phyloP scores from a whole-genome alignment of 2,113 vertebrate genomes.

The Oryzias curvinotus region DNA sequence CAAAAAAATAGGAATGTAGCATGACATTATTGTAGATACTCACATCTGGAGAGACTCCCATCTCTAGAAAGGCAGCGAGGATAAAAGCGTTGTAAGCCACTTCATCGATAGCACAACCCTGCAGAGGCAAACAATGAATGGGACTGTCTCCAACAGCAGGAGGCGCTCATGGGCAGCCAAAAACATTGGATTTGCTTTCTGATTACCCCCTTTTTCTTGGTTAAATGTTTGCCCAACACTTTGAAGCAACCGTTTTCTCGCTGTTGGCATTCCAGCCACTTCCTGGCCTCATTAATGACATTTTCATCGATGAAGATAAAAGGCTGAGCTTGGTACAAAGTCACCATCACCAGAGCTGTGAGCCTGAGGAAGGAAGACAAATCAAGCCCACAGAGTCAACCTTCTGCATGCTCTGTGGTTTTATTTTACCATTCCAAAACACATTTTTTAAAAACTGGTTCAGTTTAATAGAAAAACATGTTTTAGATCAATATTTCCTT shows the following conservation, averaged over 20 bases:
- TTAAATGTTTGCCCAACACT: slow-evolving; percentile 74
- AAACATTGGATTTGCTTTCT: no score
- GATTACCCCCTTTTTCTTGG: slow-evolving; percentile 81
- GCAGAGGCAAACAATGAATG: slow-evolving; percentile 8
- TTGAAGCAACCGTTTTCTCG: slow-evolving; percentile 78
- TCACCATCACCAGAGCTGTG: slow-evolving; percentile 81
- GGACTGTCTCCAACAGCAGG: no score
- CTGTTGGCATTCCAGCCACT: slow-evolving; percentile 75
- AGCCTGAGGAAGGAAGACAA: slow-evolving; percentile 69
- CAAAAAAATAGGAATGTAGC: no score
- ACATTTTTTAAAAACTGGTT: no score
- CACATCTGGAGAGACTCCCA: slow-evolving; percentile 55
- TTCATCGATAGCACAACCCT: slow-evolving; percentile 82
- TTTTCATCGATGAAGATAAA: slow-evolving; percentile 71
- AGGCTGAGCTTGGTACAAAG: slow-evolving; percentile 71
- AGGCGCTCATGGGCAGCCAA: no score
- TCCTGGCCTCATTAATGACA: slow-evolving; percentile 42
- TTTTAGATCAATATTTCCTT: no score
- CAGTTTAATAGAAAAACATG: no score
- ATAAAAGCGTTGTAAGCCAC: slow-evolving; percentile 81
- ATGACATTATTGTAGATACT: slow-evolving; percentile 11
- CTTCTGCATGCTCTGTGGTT: no score
- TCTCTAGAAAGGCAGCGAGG: slow-evolving; percentile 75
- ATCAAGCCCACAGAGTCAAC: not conserved
- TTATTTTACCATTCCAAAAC: no score